These are phyloP conservation scores for Andrena camellia DNA, from an alignment of 2,888 invertebrate genomes.

Conservation along the genomic window DNA sequence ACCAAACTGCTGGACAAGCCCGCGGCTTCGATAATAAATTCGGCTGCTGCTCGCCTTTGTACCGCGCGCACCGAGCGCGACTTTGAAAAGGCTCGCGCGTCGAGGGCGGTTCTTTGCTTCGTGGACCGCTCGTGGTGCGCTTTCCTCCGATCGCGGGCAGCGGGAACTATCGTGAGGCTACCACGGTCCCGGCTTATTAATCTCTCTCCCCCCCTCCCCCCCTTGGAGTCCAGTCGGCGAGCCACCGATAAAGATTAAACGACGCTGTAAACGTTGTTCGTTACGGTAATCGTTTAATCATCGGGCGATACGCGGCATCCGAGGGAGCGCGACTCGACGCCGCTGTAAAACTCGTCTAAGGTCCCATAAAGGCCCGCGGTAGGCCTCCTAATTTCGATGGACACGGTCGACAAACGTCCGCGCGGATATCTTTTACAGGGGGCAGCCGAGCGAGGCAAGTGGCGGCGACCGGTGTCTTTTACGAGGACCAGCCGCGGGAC, in stretches of 20 bases:
- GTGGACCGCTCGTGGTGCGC: not conserved
- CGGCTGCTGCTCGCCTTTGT: slow-evolving; percentile 12
- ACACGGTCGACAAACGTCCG: slow-evolving; percentile 52
- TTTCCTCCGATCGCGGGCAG: not conserved
- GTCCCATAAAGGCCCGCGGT: slow-evolving; percentile 55
- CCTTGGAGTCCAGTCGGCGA: not conserved
- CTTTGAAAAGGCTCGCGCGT: not conserved
- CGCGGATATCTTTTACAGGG: slow-evolving; percentile 48
- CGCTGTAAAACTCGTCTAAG: slow-evolving; percentile 65
- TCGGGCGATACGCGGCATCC: slow-evolving; percentile 34
- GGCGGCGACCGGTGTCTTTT: slow-evolving; percentile 73
- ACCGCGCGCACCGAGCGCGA: no score
- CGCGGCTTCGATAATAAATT: slow-evolving; percentile 33
- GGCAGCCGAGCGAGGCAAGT: slow-evolving; percentile 55
- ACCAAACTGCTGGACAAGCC: slow-evolving; percentile 28
- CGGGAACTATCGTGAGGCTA: not conserved
- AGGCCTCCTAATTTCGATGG: slow-evolving; percentile 65
- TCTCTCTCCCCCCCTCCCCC: no score
- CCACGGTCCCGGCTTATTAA: slow-evolving; percentile 24
- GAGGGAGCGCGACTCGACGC: slow-evolving; percentile 25
- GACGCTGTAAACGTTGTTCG: slow-evolving; percentile 59
- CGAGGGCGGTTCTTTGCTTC: not conserved
- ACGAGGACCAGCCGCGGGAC: slow-evolving; percentile 53
- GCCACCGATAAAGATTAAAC: slow-evolving; percentile 61
- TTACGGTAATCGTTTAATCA: slow-evolving; percentile 71